These are phyloP conservation scores for Spisula solida DNA, from an alignment of 2,888 invertebrate species.

Conservation along the genomic window DNA sequence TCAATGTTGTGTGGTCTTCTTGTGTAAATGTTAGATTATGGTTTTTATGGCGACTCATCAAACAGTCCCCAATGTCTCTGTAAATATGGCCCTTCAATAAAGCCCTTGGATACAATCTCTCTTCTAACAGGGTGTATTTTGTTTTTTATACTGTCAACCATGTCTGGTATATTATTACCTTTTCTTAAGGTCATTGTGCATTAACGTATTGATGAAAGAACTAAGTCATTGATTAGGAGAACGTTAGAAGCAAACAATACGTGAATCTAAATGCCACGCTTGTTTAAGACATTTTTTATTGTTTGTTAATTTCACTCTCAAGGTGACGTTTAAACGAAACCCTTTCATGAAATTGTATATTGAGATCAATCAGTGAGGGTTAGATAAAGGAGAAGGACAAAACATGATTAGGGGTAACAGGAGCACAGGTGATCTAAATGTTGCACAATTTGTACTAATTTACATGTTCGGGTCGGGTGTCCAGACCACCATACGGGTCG, in stretches of 20 bases:
- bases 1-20: conserved; percentile 9
- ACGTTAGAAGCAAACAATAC: background rate
- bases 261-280: background rate
- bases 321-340: background rate
- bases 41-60: conserved; percentile 2
- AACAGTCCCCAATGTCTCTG: background rate
- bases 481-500: too few species aligned
- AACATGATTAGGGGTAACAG: too few species aligned
- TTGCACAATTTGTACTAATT: too few species aligned
- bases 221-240: background rate
- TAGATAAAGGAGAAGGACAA: background rate
- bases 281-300: background rate
- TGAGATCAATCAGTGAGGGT: background rate
- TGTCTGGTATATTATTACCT: background rate
- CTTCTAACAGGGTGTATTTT: background rate
- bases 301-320: background rate
- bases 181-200: conserved; percentile 19
- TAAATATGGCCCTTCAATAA: background rate
- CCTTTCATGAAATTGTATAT: background rate
- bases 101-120: background rate
- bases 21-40: background rate
- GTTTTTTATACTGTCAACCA: background rate
- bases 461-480: too few species aligned
- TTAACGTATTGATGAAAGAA: conserved; percentile 10
- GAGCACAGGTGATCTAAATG: too few species aligned